phyloP scores from a whole-genome alignment of 1,140 invertebrate species.

The Dufourea novaeangliae region DNA sequence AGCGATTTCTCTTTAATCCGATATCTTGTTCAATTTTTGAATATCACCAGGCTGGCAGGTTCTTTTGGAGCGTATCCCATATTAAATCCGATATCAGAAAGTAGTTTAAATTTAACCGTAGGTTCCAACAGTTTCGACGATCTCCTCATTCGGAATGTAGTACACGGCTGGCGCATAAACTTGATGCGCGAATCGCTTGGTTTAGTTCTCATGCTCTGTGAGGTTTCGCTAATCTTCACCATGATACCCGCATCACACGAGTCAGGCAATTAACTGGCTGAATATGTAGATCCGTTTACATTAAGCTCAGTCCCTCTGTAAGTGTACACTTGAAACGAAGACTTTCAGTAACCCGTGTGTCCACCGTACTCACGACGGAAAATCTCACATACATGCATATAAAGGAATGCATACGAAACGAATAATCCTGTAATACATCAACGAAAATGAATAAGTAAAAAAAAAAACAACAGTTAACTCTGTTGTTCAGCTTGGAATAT shows the following conservation, averaged over 20 bases:
- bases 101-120: slow-evolving; percentile 14
- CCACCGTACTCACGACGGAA: background rate
- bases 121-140: background rate
- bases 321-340: slow-evolving; percentile 19
- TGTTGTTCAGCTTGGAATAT: slow-evolving; percentile 25
- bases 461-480: background rate
- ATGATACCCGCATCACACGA: slow-evolving; percentile 54
- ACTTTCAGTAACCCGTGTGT: no score
- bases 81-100: slow-evolving; percentile 17
- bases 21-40: background rate
- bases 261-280: slow-evolving; percentile 57
- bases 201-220: slow-evolving; percentile 47
- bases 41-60: background rate
- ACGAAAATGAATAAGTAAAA: background rate
- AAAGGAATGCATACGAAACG: background rate
- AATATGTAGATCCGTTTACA: slow-evolving; percentile 55
- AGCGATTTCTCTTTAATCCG: slow-evolving; percentile 9
- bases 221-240: slow-evolving; percentile 55
- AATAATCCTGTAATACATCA: background rate
- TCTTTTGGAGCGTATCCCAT: slow-evolving; percentile 12
- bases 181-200: slow-evolving; percentile 55
- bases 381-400: background rate
- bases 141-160: slow-evolving; percentile 27
- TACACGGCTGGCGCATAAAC: slow-evolving; percentile 52
- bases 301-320: slow-evolving; percentile 19